A percentile compares a stretch with the other conserved stretches of the same genome.
phyloP scores from a whole-genome alignment of 2,888 invertebrate genomes.

The Acanthoscelides obtectus region DNA sequence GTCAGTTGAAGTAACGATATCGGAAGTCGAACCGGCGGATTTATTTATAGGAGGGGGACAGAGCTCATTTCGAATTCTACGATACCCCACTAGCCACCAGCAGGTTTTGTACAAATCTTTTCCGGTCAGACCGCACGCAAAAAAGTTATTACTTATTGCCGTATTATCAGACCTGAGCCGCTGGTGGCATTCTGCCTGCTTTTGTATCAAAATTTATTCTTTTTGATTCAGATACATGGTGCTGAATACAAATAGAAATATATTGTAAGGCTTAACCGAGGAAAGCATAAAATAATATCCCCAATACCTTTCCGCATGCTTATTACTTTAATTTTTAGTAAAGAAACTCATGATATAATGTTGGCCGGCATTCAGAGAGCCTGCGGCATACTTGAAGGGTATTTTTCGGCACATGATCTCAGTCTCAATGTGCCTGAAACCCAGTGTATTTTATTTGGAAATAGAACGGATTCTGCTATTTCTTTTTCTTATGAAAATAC shows the following conservation, averaged over 20 bases:
- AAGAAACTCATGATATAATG: no score
- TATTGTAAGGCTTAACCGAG: no score
- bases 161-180: conserved; percentile 8
- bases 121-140: conserved; percentile 21
- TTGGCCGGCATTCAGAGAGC: no score
- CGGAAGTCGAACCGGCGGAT: background rate
- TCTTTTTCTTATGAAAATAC: no score
- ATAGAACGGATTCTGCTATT: no score
- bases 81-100: background rate
- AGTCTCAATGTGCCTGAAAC: no score
- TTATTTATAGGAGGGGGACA: background rate
- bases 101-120: conserved; percentile 20
- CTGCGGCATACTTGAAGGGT: no score
- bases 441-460: no score
- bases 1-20: background rate
- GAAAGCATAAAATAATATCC: no score
- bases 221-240: background rate
- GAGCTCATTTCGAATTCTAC: background rate
- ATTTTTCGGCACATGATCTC: no score
- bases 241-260: background rate
- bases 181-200: background rate
- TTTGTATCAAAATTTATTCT: background rate
- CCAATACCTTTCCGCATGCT: no score
- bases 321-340: no score
- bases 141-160: conserved; percentile 24